Percentiles rank a stretch among this genome's conserved stretches.
Conservation (phyloP, 2,113 vertebrate genomes). For the Cottus gobio region DNA sequence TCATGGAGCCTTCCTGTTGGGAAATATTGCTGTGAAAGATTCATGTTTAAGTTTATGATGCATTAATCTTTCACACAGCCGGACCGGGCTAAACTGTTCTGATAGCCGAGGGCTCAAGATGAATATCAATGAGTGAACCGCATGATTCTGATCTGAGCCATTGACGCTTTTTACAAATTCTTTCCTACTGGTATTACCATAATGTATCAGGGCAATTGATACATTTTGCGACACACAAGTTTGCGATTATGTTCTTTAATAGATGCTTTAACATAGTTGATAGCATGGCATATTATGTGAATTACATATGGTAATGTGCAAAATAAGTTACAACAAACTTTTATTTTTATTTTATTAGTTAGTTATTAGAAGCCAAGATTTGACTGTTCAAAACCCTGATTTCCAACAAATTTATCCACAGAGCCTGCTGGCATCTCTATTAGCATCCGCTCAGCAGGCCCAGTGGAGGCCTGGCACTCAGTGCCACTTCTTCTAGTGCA, state of each 20-base stretch:
- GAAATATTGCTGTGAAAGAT: constrained; percentile 67
- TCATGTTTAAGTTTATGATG: constrained; percentile 69
- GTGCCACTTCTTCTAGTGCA: constrained; percentile 43
- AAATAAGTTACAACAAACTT: constrained; percentile 32
- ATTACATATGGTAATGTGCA: constrained; percentile 7
- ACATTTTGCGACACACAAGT: background rate
- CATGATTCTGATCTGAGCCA: constrained; percentile 5
- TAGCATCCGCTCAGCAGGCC: constrained; percentile 55
- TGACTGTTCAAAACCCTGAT: constrained; percentile 43
- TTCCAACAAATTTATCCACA: constrained; percentile 41
- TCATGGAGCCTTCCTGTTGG: constrained; percentile 45
- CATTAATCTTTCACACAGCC: constrained; percentile 73
- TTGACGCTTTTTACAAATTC: background rate
- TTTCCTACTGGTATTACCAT: background rate
- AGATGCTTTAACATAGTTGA: constrained; percentile 1
- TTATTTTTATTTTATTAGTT: constrained; percentile 32
- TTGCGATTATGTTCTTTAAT: constrained; percentile 20
- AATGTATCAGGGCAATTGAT: background rate
- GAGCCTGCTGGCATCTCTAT: constrained; percentile 51
- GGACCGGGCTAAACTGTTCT: constrained; percentile 60
- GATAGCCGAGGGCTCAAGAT: constrained; percentile 42
- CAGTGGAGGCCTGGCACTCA: constrained; percentile 60
- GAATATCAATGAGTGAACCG: constrained; percentile 56
- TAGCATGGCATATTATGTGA: constrained; percentile 7
- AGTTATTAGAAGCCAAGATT: constrained; percentile 29